Base-by-base conservation (phyloP, 2,888 invertebrate genomes). In the Agrotis ipsilon region DNA sequence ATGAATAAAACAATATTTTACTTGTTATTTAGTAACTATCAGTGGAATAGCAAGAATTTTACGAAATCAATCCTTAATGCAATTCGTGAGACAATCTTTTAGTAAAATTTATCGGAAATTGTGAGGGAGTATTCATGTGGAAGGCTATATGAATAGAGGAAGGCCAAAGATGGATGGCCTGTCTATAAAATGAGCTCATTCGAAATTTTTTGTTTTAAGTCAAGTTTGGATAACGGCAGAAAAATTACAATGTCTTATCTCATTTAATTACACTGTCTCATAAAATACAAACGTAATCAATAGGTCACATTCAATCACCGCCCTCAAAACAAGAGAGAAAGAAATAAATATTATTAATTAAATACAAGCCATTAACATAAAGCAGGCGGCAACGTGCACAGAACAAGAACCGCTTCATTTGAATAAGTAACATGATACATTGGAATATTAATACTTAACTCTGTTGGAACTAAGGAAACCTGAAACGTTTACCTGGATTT, bases 341-440 rank as follows among this genome's bases (percentile, higher is more conserved):
- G 49, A 71, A 77, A 73, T 64, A 70, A 74, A 75, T 60, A 65
- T 83, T 86, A 87, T 83, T 86, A 87, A 86, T 85, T 83, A 81
- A 83, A 83, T 68, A 83, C 81, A 82, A 67, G 61, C 48, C 61
- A 83, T 81, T 84, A 73, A 27, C 74, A 78, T 76, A 80, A 71
- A 72, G 71, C 62, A 69, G 24, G 39, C 69, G 74, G 78, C 68
- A 71, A 72, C 78, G 72, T 76, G 78, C 72, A 55, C 52, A 82
- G 77, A 62, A 71, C 71, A 68, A 78, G 76, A 74, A 76, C 80
- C 64, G 82, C 79, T 85, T 81, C 84, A 88, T 88, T 88, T 88
- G 84, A 88, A 88, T 88, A 80, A 82, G 81, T 74, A 86, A 88
- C 80, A 77, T 81, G 75, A 87, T 83, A 83, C 81, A 64, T 76